phyloP scores from a whole-genome alignment of 2,113 vertebrate species.

The Zapus hudsonius region DNA sequence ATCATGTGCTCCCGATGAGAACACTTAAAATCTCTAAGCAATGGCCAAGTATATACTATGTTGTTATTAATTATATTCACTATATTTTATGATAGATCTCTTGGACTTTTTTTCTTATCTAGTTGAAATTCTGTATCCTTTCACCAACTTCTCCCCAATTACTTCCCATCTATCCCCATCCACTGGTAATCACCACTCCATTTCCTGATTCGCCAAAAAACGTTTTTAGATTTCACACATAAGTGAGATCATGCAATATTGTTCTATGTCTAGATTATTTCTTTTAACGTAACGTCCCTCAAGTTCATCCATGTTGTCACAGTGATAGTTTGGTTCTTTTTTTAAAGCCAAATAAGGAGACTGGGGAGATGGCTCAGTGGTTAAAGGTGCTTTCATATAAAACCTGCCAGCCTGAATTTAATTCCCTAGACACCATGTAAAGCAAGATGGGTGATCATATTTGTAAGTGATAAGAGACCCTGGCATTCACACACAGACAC shows the following conservation, averaged over 20 bases:
- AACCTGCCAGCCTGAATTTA: background rate
- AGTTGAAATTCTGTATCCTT: background rate
- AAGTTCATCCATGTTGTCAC: background rate
- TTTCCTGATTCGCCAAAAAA: background rate
- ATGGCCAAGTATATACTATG: background rate
- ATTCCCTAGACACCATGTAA: too few relatives aligned
- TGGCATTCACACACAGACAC: too few relatives aligned
- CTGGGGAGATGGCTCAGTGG: too few relatives aligned
- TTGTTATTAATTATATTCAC: too few relatives aligned
- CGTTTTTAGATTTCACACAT: too few relatives aligned
- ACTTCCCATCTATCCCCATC: background rate
- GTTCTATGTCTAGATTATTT: background rate
- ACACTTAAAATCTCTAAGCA: background rate
- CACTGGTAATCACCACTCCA: background rate
- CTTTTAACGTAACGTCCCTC: background rate
- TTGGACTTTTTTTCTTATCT: background rate
- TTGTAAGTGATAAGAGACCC: too few relatives aligned
- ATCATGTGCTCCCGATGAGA: background rate
- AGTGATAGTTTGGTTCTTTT: background rate
- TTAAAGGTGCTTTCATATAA: too few relatives aligned
- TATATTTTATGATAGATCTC: background rate
- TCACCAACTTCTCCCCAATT: background rate
- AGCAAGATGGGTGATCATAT: too few relatives aligned
- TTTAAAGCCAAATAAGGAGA: too few relatives aligned
- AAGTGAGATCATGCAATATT: too few relatives aligned